A percentile compares a stretch with the other conserved stretches of the same genome.
These are phyloP conservation scores for Phymatocera aterrima DNA, from an alignment of 2,888 invertebrate genomes.

Conservation along the genomic window DNA sequence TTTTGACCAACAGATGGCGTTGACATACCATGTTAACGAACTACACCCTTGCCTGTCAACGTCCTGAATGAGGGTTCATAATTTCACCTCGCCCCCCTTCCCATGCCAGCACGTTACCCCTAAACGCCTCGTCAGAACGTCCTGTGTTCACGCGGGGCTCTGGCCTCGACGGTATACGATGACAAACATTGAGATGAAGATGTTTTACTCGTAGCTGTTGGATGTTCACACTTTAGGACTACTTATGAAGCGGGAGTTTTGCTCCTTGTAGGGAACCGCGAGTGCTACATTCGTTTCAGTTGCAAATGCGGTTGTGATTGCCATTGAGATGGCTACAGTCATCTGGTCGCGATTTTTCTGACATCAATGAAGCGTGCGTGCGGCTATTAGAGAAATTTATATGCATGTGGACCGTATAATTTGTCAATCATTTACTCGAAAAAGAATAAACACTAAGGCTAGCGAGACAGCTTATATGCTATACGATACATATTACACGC, in stretches of 20 bases:
- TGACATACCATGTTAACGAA: slow-evolving; percentile 41
- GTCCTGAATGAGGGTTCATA: slow-evolving; percentile 43
- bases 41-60: slow-evolving; percentile 45
- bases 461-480: neutral
- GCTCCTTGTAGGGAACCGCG: neutral
- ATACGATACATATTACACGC: neutral
- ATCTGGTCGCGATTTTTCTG: neutral
- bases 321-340: neutral
- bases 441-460: neutral
- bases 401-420: neutral
- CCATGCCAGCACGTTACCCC: slow-evolving; percentile 1
- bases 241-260: neutral
- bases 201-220: slow-evolving; percentile 11
- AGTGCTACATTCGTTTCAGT: neutral
- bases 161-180: neutral
- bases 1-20: slow-evolving; percentile 42
- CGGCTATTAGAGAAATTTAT: neutral
- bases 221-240: neutral
- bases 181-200: slow-evolving; percentile 25
- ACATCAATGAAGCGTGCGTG: neutral
- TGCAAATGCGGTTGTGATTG: neutral
- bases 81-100: slow-evolving; percentile 35
- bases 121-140: slow-evolving; percentile 14
- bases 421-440: slow-evolving; percentile 4
- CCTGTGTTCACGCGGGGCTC: slow-evolving; percentile 28